Conservation (phyloP, 92 coral and sea anemone genomes). For the Parazoanthus atlanticus region DNA sequence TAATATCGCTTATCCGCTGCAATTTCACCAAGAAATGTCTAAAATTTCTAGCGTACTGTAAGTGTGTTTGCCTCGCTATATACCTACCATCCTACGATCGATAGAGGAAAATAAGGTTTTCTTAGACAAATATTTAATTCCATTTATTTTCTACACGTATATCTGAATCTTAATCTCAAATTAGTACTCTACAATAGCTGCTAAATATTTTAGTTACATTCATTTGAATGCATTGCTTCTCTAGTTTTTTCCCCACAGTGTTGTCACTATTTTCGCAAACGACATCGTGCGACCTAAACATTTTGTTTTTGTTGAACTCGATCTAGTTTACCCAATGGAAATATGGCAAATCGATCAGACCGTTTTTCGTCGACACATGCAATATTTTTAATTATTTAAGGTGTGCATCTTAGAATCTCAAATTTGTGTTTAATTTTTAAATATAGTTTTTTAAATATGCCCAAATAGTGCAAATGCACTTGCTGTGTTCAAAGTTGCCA, state of each 20-base stretch:
- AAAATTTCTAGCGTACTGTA: not conserved
- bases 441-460: not conserved
- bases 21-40: no score
- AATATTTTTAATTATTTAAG: conserved; percentile 41
- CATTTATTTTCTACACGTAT: not conserved
- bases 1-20: not conserved
- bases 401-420: conserved; percentile 14
- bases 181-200: not conserved
- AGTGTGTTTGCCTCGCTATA: not conserved
- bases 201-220: not conserved
- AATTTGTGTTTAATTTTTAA: conserved; percentile 24
- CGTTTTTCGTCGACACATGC: not conserved
- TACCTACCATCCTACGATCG: not conserved
- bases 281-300: not conserved
- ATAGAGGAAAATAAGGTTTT: not conserved
- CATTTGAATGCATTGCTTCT: not conserved
- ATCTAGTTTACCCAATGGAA: not conserved
- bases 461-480: not conserved
- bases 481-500: not conserved
- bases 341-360: not conserved
- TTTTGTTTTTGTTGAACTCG: not conserved
- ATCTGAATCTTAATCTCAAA: not conserved
- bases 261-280: not conserved
- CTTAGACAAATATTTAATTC: not conserved
- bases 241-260: not conserved